phyloP scores from a whole-genome alignment of 2,797 vertebrate species.

The Australoheros facetus region DNA sequence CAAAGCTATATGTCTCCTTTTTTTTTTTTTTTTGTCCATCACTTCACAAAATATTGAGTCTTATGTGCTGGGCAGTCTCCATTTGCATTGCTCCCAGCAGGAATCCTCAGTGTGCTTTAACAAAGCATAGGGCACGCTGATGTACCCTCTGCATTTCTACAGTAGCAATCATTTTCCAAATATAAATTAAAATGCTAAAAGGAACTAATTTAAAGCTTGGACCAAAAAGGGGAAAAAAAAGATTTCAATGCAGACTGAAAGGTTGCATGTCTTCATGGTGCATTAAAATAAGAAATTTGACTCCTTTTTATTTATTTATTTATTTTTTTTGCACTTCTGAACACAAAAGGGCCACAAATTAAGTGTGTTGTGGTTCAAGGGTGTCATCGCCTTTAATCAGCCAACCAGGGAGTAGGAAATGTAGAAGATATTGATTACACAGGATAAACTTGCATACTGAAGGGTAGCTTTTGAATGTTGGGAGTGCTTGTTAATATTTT shows the following conservation, averaged over 20 bases:
- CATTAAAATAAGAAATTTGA: constrained; percentile 49
- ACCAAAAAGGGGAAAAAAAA: not conserved
- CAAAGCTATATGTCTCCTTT: not conserved
- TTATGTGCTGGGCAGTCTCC: not conserved
- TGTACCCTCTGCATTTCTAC: not conserved
- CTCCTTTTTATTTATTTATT: not conserved
- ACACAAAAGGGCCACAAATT: constrained; percentile 47
- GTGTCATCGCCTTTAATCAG: constrained; percentile 57
- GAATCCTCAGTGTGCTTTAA: not conserved
- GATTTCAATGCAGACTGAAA: constrained; percentile 39
- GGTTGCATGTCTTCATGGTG: constrained; percentile 40
- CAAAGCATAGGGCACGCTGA: not conserved
- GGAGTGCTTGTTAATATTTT: constrained; percentile 75
- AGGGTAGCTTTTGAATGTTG: constrained; percentile 62
- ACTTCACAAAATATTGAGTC: not conserved
- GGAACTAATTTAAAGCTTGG: constrained; percentile 10
- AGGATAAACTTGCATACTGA: constrained; percentile 65
- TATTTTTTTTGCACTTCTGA: constrained; percentile 12
- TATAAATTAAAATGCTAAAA: not conserved
- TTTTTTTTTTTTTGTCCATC: not conserved
- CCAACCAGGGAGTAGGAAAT: constrained; percentile 54
- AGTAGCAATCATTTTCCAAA: constrained; percentile 7
- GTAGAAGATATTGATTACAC: constrained; percentile 74
- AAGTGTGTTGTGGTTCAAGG: constrained; percentile 17
- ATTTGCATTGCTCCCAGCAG: not conserved